phyloP scores from a whole-genome alignment of 2,888 invertebrate genomes.

The Rhabditophanes sp. region DNA sequence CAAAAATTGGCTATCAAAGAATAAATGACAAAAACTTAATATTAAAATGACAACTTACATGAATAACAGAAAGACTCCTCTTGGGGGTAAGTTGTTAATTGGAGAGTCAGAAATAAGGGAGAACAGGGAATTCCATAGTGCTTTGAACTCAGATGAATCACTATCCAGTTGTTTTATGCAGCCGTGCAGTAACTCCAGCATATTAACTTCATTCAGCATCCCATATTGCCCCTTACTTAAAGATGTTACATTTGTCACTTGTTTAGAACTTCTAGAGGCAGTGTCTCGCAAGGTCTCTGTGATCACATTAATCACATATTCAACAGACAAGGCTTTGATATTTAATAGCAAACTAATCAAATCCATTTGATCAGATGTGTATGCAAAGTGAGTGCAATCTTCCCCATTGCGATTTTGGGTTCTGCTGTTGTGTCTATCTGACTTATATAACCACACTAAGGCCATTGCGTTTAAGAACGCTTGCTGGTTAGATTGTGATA shows the following conservation, averaged over 20 bases:
- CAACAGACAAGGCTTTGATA: constrained; percentile 66
- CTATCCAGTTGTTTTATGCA: constrained; percentile 50
- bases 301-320: constrained; percentile 65
- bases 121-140: constrained; percentile 63
- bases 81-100: constrained; percentile 51
- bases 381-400: constrained; percentile 1
- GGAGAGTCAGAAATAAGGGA: constrained; percentile 57
- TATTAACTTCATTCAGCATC: constrained; percentile 59
- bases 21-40: neutral
- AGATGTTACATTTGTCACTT: too few species aligned
- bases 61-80: constrained; percentile 63
- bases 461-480: constrained; percentile 67
- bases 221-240: too few species aligned
- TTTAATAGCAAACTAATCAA: constrained; percentile 57
- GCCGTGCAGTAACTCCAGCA: constrained; percentile 65
- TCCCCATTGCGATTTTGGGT: constrained; percentile 3
- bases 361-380: constrained; percentile 2
- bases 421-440: constrained; percentile 3
- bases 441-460: constrained; percentile 71
- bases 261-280: constrained; percentile 18
- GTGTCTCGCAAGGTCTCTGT: constrained; percentile 66
- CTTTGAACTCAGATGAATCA: constrained; percentile 58
- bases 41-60: constrained; percentile 48
- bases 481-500: constrained; percentile 64
- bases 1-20: constrained; percentile 3